phyloP scores from a whole-genome alignment of 2,797 vertebrate genomes.

The Sorex maritimensis region DNA sequence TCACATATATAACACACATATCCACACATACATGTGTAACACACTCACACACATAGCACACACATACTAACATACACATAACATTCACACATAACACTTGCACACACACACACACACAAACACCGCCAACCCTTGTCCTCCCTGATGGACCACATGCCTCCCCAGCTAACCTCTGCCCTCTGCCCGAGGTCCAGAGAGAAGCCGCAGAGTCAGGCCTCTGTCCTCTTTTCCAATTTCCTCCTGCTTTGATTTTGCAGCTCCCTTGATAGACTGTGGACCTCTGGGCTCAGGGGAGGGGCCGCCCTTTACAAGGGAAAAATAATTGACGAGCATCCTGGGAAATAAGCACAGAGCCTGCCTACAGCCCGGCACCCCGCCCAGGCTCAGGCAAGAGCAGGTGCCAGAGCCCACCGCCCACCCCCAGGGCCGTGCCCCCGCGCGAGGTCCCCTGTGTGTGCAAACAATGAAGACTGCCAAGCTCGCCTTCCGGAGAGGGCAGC shows the following conservation, averaged over 20 bases:
- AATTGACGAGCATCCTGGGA: slow-evolving; percentile 42
- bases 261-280: slow-evolving; percentile 11
- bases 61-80: background rate
- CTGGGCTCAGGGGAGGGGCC: background rate
- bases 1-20: too few species aligned
- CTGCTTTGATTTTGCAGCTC: background rate
- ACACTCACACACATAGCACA: too few species aligned
- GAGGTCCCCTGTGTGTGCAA: slow-evolving; percentile 1
- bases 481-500: slow-evolving; percentile 23
- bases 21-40: too few species aligned
- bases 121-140: background rate
- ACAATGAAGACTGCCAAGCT: slow-evolving; percentile 55
- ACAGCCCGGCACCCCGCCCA: background rate
- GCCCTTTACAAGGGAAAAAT: slow-evolving; percentile 44
- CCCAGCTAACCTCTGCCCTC: slow-evolving; percentile 21
- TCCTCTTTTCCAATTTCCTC: slow-evolving; percentile 34
- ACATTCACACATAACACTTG: too few species aligned
- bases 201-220: background rate
- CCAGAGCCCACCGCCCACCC: background rate
- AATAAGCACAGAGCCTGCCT: background rate
- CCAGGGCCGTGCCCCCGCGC: background rate
- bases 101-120: background rate
- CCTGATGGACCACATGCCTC: background rate
- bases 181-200: background rate
- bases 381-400: background rate